Evolutionary conservation across 2,113 vertebrate species (phyloP), one percentile per base, ranked within the genome.

Genomic region (Gulo gulo): DNA sequence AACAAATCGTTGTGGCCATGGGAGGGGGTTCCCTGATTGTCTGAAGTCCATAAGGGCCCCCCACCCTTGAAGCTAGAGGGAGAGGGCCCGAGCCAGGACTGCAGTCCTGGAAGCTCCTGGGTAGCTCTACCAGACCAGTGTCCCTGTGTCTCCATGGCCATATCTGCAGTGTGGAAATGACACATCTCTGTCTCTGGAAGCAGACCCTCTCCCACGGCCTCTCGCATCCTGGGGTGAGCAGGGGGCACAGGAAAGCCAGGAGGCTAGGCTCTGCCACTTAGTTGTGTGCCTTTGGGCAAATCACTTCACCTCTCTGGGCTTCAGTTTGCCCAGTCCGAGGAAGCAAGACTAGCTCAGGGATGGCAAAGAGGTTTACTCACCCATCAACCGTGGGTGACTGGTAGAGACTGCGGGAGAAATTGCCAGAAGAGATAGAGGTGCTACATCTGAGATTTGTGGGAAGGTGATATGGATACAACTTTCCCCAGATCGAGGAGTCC

Each of bases 101-200:
- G 7, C 21, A 39, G 15, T 47, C 73, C 42, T 50, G 6, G 50
- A 80, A 84, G 47, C 11, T 63, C 42, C 50, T 26, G 29, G 5
- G 5, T 52, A 2, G 5, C 42, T 52, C 57, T 59, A 4, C 6
- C 8, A 3, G 42, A 71, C 42, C 61, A 84, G 15, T 4, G 55
- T 47, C 47, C 36, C 31, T 20, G 9, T 1, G 0, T 61, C 69
- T n/a, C 47, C 1, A 0, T 31, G 26, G 11, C 83, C 55, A 8
- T 50, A 0, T 61, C 79, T 34, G 21, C 7, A 31, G 39, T 2
- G 8, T n/a, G 47, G 31, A 21, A 31, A 34, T 21, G 78, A 73
- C 7, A 4, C 36, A 16, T 55, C 59, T 73, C 82, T 73, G 61
- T 59, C 74, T 29, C 76, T 39, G 29, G 34, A 94, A 88, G 16